These are phyloP conservation scores for Heterodera filipjevi DNA, from an alignment of 2,888 invertebrate genomes.

Conservation along the genomic window DNA sequence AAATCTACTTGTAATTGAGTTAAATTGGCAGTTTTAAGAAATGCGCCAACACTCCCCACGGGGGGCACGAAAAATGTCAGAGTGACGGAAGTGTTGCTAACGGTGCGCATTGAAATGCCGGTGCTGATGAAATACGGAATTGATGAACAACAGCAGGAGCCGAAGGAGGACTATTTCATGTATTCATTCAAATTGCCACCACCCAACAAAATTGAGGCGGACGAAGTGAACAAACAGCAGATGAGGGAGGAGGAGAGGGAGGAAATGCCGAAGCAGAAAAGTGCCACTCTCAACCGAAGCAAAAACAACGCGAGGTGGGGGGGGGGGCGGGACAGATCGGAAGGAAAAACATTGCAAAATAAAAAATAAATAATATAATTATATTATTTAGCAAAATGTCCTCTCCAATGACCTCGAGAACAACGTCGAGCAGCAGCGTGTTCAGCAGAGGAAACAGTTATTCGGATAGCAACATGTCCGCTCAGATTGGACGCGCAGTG, in stretches of 20 bases:
- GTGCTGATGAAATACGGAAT: neutral
- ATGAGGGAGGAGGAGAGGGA: neutral
- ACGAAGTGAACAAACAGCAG: neutral
- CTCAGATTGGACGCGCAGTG: no score
- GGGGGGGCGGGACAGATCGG: no score
- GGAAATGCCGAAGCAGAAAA: neutral
- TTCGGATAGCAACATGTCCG: no score
- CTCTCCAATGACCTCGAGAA: neutral
- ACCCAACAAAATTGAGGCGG: neutral
- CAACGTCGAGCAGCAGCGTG: neutral
- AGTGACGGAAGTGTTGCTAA: neutral
- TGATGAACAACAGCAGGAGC: no score
- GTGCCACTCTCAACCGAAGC: neutral
- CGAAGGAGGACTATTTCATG: neutral
- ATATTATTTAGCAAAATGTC: neutral
- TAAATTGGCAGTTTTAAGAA: no score
- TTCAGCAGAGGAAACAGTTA: no score
- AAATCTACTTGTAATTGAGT: no score
- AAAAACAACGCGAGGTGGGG: neutral
- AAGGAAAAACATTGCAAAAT: no score
- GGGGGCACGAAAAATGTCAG: neutral
- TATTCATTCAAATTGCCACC: neutral
- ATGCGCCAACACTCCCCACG: no score
- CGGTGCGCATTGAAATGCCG: neutral
- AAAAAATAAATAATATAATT: no score